Percentiles rank a stretch among this genome's conserved stretches.
These are phyloP conservation scores for Drosophila heteroneura DNA, from an alignment of 2,888 invertebrate genomes.

Conservation along the genomic window DNA sequence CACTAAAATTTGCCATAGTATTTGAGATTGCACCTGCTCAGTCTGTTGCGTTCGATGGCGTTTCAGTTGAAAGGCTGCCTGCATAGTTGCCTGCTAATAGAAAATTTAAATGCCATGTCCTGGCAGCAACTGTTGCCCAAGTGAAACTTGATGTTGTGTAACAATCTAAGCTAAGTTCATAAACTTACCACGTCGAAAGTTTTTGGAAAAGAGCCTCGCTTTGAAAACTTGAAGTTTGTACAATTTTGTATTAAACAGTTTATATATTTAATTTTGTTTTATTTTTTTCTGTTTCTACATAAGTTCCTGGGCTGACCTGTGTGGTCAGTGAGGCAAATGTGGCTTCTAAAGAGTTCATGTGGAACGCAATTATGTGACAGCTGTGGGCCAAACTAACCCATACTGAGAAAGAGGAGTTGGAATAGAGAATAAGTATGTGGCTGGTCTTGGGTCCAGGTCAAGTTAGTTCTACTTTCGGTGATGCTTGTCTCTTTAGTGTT, in stretches of 20 bases:
- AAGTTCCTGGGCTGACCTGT: conserved; percentile 52
- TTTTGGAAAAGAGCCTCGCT: conserved; percentile 34
- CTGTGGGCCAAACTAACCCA: conserved; percentile 23
- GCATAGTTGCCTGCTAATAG: conserved; percentile 58
- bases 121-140: conserved; percentile 64
- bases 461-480: conserved; percentile 5
- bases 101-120: conserved; percentile 68
- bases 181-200: conserved; percentile 66
- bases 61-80: conserved; percentile 12
- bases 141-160: conserved; percentile 62
- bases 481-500: conserved; percentile 31
- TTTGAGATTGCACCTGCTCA: conserved; percentile 38
- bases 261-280: not conserved
- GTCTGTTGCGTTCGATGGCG: conserved; percentile 7
- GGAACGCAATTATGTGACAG: conserved; percentile 69
- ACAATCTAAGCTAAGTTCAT: conserved; percentile 71
- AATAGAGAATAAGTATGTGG: not conserved
- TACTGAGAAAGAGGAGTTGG: too few species aligned
- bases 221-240: conserved; percentile 50
- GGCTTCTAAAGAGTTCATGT: conserved; percentile 66
- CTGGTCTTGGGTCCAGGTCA: not conserved
- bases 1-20: conserved; percentile 1
- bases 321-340: conserved; percentile 76
- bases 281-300: not conserved
- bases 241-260: conserved; percentile 21